A percentile compares a stretch with the other conserved stretches of the same genome.
phyloP scores from a whole-genome alignment of 1,140 invertebrate species.

The Phymorhynchus buccinoides region DNA sequence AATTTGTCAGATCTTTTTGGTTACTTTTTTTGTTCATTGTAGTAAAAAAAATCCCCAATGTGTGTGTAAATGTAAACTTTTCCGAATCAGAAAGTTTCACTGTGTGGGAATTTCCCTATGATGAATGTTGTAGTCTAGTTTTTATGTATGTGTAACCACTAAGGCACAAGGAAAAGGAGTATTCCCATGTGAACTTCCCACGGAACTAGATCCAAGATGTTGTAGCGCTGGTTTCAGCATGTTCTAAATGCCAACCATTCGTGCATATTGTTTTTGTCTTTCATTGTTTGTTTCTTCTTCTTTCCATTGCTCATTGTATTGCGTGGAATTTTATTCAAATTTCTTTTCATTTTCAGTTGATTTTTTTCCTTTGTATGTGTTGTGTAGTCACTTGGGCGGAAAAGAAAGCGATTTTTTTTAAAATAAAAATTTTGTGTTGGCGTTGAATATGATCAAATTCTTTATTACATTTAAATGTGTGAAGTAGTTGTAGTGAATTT shows the following conservation, averaged over 20 bases:
- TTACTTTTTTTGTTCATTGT: neutral
- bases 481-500: neutral
- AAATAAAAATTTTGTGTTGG: neutral
- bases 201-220: neutral
- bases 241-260: neutral
- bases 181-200: neutral
- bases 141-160: neutral
- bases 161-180: neutral
- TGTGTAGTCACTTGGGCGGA: neutral
- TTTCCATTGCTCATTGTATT: neutral
- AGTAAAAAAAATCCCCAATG: too few relatives aligned
- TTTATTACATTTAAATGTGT: neutral
- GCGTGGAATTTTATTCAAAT: neutral
- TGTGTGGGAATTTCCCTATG: neutral
- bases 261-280: slow-evolving; percentile 7
- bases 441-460: neutral
- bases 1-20: too few relatives aligned
- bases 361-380: neutral
- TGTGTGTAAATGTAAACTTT: neutral
- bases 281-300: neutral
- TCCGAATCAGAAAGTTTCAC: neutral
- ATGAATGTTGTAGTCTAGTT: neutral
- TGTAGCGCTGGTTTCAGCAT: neutral
- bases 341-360: neutral
- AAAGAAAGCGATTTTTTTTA: neutral